Conservation (phyloP, 2,888 invertebrate species). For the Apodemia hepburni region DNA sequence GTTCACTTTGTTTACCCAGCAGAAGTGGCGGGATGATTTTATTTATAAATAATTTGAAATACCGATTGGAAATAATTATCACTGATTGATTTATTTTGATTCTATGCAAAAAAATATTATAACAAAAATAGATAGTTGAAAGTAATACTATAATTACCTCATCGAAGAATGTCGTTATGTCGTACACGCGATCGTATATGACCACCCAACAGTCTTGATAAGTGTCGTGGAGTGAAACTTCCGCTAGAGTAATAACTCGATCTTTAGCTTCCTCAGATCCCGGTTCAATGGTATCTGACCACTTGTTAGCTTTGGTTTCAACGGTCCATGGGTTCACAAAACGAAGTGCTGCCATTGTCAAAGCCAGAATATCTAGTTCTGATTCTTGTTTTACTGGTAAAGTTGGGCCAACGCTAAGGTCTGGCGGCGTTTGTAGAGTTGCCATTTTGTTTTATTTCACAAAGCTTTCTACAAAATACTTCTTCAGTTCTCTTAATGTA, state of each 20-base stretch:
- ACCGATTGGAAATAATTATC: too few species aligned
- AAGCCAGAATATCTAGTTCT: slow-evolving; percentile 61
- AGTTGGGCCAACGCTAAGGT: slow-evolving; percentile 53
- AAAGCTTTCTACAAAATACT: background rate
- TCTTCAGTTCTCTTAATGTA: too few species aligned
- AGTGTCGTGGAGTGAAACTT: slow-evolving; percentile 88
- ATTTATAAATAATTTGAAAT: too few species aligned
- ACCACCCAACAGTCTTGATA: slow-evolving; percentile 90
- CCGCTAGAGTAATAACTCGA: slow-evolving; percentile 82
- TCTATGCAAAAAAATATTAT: background rate
- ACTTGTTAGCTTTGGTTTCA: slow-evolving; percentile 43
- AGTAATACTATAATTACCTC: slow-evolving; percentile 68
- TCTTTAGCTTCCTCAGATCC: slow-evolving; percentile 60
- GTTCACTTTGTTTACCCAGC: too few species aligned
- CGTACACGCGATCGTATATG: slow-evolving; percentile 92
- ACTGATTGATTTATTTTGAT: background rate
- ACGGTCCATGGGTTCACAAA: slow-evolving; percentile 66
- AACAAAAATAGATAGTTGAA: slow-evolving; percentile 1
- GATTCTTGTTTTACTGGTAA: slow-evolving; percentile 54
- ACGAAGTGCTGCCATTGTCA: slow-evolving; percentile 72
- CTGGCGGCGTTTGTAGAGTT: slow-evolving; percentile 57
- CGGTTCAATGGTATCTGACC: slow-evolving; percentile 47
- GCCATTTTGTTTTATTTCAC: slow-evolving; percentile 47
- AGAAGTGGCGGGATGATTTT: too few species aligned
- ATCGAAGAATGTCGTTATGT: slow-evolving; percentile 87